These are phyloP conservation scores for Ligdia adustata DNA, from an alignment of 2,888 invertebrate genomes.

Conservation along the genomic window DNA sequence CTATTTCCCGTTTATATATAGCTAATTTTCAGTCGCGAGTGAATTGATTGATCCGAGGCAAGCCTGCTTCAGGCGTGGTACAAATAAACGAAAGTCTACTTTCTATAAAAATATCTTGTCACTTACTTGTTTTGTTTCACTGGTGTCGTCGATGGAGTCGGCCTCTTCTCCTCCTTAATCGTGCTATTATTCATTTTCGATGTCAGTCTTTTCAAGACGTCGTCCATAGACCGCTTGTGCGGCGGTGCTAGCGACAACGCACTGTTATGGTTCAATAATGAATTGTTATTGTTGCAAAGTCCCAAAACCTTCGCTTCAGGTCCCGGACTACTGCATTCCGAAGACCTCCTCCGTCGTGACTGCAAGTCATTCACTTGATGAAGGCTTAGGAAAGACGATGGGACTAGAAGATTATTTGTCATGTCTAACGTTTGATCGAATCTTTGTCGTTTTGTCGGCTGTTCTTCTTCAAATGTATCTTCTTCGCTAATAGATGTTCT, in stretches of 20 bases:
- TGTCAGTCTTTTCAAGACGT: constrained; percentile 93
- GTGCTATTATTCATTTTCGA: constrained; percentile 93
- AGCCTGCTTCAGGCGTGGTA: no score
- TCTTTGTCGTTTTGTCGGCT: constrained; percentile 85
- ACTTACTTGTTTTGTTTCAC: constrained; percentile 83
- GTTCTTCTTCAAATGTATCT: constrained; percentile 85
- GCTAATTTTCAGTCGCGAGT: no score
- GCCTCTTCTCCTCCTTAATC: constrained; percentile 88
- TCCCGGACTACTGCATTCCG: constrained; percentile 90
- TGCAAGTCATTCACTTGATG: constrained; percentile 84
- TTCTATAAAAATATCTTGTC: no score
- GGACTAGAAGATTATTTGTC: constrained; percentile 85
- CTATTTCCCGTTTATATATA: no score
- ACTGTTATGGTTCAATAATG: constrained; percentile 85
- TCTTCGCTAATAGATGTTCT: constrained; percentile 83
- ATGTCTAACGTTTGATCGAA: constrained; percentile 84
- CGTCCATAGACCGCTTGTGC: constrained; percentile 94
- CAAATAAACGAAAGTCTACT: no score
- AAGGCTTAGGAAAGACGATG: constrained; percentile 79
- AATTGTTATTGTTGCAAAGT: constrained; percentile 86
- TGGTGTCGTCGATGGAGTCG: constrained; percentile 88
- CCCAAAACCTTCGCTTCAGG: constrained; percentile 87
- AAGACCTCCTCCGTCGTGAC: constrained; percentile 81
- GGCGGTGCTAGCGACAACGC: constrained; percentile 78
- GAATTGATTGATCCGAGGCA: no score